phyloP scores from a whole-genome alignment of 2,113 vertebrate genomes.

The Periophthalmus modestus region DNA sequence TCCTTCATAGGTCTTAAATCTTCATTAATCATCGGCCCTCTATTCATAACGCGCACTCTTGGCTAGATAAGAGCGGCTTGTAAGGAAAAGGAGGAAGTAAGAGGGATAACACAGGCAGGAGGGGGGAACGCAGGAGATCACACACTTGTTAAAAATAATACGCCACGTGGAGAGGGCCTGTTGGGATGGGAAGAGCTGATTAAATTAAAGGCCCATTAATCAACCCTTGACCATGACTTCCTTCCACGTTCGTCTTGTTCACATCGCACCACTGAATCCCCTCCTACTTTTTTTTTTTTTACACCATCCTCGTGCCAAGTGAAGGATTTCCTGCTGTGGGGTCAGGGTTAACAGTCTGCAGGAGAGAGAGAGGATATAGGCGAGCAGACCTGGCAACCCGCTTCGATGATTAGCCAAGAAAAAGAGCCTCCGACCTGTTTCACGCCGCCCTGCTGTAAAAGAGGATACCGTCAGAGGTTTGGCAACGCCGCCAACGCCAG shows the following conservation, averaged over 20 bases:
- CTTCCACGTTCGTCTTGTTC: conserved; percentile 78
- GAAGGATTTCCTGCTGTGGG: conserved; percentile 43
- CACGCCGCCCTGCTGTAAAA: conserved; percentile 37
- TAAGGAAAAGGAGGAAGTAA: conserved; percentile 35
- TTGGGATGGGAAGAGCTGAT: conserved; percentile 87
- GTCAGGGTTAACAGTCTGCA: conserved; percentile 58
- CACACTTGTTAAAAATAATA: conserved; percentile 91
- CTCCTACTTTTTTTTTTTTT: conserved; percentile 19
- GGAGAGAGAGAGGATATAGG: conserved; percentile 21
- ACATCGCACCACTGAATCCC: conserved; percentile 71
- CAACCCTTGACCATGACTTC: conserved; percentile 79
- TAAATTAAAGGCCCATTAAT: conserved; percentile 96
- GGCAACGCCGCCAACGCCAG: conserved; percentile 21
- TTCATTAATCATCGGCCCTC: conserved; percentile 86
- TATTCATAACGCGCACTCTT: conserved; percentile 76
- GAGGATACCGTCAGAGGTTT: conserved; percentile 13
- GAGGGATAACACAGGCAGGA: conserved; percentile 47
- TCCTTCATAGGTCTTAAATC: conserved; percentile 79
- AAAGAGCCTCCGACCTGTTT: conserved; percentile 39
- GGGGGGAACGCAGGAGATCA: conserved; percentile 77
- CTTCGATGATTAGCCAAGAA: conserved; percentile 48
- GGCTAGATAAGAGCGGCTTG: conserved; percentile 67
- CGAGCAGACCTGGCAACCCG: conserved; percentile 38
- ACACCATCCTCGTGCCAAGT: conserved; percentile 34
- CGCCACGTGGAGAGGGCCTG: conserved; percentile 81